These are phyloP conservation scores for Petrolisthes manimaculis DNA, from an alignment of 2,888 invertebrate genomes.

Conservation along the genomic window DNA sequence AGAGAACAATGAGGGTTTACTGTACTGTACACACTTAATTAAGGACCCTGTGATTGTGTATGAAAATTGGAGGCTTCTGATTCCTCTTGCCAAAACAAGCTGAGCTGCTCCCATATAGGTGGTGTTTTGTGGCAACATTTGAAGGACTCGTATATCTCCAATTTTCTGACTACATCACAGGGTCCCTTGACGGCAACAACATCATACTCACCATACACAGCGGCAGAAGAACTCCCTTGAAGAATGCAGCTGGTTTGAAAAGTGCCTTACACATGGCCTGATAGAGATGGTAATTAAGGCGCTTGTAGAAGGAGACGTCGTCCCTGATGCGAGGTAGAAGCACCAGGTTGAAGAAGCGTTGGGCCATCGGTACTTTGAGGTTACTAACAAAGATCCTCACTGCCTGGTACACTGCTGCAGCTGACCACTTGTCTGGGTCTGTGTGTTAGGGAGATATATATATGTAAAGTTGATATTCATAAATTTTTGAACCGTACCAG, in stretches of 20 bases:
- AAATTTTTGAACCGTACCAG: not conserved
- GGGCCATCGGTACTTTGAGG: slow-evolving; percentile 95
- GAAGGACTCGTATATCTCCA: too few species aligned
- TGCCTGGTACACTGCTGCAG: slow-evolving; percentile 97
- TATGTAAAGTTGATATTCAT: not conserved
- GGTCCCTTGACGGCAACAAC: too few species aligned
- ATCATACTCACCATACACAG: slow-evolving; percentile 75
- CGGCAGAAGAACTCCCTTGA: slow-evolving; percentile 85
- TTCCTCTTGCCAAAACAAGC: too few species aligned
- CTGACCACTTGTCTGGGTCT: slow-evolving; percentile 96
- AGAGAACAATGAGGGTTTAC: too few species aligned
- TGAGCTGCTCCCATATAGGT: not conserved
- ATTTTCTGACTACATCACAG: too few species aligned
- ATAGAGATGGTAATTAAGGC: slow-evolving; percentile 95
- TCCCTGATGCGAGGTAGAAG: slow-evolving; percentile 92
- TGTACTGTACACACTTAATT: too few species aligned
- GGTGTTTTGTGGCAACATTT: too few species aligned
- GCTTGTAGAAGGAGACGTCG: slow-evolving; percentile 94
- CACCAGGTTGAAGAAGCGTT: slow-evolving; percentile 93
- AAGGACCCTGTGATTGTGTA: too few species aligned
- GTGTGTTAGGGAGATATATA: slow-evolving; percentile 61
- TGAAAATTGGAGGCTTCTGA: not conserved
- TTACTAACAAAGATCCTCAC: slow-evolving; percentile 97
- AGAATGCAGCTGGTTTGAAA: slow-evolving; percentile 97
- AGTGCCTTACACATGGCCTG: slow-evolving; percentile 92